Evolutionary conservation across 1,140 invertebrate genomes (phyloP), one percentile per base, ranked within the genome.

Genomic region (Drosophila navojoa): DNA sequence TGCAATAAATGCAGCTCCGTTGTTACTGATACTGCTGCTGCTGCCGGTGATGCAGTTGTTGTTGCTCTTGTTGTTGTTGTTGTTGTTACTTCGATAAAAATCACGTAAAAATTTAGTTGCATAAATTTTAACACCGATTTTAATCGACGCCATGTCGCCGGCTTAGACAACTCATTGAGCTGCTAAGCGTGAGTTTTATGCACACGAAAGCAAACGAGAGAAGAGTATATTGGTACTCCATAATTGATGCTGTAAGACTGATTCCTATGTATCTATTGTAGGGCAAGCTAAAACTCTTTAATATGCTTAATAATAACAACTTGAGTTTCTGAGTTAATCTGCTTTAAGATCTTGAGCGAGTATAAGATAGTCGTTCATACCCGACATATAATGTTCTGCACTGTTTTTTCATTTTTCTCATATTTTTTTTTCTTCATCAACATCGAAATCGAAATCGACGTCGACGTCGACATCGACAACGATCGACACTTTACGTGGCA

Each of bases 61-160:
- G 27, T 29, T 69, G 22, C 15, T 50, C n/a, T 6, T 47, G 60
- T 42, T 60, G 52, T 59, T 58, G 15, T 52, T 70, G 45, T 40
- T 71, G 60, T 67, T 58, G 42, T 63, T 63, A 22, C 25, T 49
- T 49, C 67, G 84, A 89, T 89, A 77, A 69, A 76, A 84, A 89
- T 89, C 84, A 72, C 62, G 68, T 77, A 77, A 79, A 87, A 89
- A 82, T 76, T 79, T 59, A 76, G 77, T 80, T 89, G 84, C 84
- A 89, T 84, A 89, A 89, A 89, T 89, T 89, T 82, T 89, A 89
- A 89, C 84, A 89, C 84, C 84, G 84, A 89, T 89, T 87, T 77
- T 89, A 89, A 89, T 89, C 84, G 79, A 67, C 60, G 55, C 58
- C 76, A 68, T 81, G 84, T 89, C 79, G 72, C 60, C 47, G 42